Evolutionary conservation across 2,113 vertebrate species (phyloP).

Genomic region (Procavia capensis): DNA sequence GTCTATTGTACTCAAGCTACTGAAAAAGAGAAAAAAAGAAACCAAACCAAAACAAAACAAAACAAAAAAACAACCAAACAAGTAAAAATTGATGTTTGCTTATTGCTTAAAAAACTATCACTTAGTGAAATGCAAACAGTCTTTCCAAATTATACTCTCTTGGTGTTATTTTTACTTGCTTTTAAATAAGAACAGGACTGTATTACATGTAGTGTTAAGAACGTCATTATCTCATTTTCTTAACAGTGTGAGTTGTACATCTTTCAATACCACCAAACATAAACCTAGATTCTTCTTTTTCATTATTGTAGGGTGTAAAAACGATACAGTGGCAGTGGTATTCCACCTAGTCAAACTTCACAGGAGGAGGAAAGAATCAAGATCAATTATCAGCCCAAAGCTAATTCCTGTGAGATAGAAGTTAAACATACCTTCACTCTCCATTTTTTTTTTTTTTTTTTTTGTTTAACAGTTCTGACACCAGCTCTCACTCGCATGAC

Average conservation of each 20-base stretch:
- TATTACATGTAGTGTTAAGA: not conserved
- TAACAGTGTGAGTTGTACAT: not conserved
- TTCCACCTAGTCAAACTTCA: too few relatives aligned
- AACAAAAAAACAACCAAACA: not conserved
- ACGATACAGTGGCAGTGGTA: too few relatives aligned
- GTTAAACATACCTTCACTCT: too few relatives aligned
- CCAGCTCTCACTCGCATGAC: too few relatives aligned
- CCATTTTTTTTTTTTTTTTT: too few relatives aligned
- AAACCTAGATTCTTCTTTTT: not conserved
- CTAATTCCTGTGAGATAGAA: too few relatives aligned
- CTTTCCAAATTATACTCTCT: not conserved
- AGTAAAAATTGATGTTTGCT: not conserved
- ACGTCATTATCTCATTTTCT: not conserved
- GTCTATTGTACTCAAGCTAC: not conserved
- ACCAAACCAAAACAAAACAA: not conserved
- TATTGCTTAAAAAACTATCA: conserved; percentile 17
- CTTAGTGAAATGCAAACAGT: not conserved
- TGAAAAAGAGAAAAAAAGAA: not conserved
- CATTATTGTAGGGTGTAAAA: not conserved
- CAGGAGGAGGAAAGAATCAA: too few relatives aligned
- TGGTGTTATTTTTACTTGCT: too few relatives aligned
- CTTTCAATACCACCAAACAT: not conserved
- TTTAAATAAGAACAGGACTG: not conserved
- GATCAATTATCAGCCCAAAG: too few relatives aligned
- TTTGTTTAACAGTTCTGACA: too few relatives aligned